Conservation (phyloP, 2,888 invertebrate species). For the Oligia latruncula region DNA sequence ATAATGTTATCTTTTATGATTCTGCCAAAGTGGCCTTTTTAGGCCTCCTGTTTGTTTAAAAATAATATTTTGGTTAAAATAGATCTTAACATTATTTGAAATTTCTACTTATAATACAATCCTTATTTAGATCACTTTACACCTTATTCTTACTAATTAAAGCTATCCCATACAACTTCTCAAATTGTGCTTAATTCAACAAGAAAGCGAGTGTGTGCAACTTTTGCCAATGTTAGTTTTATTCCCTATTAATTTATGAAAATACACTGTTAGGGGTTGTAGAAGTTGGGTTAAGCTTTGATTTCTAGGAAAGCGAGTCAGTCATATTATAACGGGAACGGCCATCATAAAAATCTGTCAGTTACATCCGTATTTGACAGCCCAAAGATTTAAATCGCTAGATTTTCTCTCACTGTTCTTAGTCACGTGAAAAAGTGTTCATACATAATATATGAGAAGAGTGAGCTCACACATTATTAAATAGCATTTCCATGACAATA, state of each 20-base stretch:
- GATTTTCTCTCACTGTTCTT: not conserved
- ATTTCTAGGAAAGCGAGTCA: not conserved
- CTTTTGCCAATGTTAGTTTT: slow-evolving; percentile 54
- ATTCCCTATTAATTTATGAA: slow-evolving; percentile 33
- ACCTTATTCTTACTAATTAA: slow-evolving; percentile 86
- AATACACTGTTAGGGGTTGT: slow-evolving; percentile 37
- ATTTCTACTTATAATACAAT: slow-evolving; percentile 68
- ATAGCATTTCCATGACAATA: not conserved
- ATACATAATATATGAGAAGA: not conserved
- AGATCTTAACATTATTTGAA: slow-evolving; percentile 59
- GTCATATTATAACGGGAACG: not conserved
- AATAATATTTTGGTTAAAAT: slow-evolving; percentile 55
- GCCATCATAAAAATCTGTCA: not conserved
- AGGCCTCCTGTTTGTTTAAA: slow-evolving; percentile 12
- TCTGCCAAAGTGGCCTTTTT: too few relatives aligned
- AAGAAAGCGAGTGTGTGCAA: slow-evolving; percentile 80
- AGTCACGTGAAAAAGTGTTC: not conserved
- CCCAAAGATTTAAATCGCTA: not conserved
- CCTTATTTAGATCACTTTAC: slow-evolving; percentile 78
- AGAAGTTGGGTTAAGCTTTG: slow-evolving; percentile 12
- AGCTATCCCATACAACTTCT: slow-evolving; percentile 90
- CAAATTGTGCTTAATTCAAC: slow-evolving; percentile 83
- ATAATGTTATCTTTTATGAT: too few relatives aligned
- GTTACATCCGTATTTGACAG: not conserved
- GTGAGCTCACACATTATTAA: not conserved